These are phyloP conservation scores for Sylvicola cinctus DNA, from an alignment of 2,888 invertebrate species.

Conservation along the genomic window DNA sequence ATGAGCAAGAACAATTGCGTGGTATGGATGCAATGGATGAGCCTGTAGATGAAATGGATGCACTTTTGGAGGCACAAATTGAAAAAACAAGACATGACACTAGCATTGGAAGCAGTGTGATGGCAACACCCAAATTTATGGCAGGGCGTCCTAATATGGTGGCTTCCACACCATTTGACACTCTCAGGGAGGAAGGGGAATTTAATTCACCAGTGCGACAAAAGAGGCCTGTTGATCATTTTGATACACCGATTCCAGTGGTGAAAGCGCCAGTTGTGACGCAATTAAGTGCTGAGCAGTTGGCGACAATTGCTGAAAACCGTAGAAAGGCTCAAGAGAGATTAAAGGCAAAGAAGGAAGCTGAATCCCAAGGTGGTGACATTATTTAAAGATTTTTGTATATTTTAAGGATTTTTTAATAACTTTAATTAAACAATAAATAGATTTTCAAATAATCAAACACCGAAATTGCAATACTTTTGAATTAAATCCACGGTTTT, in stretches of 20 bases:
- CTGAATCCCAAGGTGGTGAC: too few species aligned
- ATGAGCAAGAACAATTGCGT: conserved; percentile 22
- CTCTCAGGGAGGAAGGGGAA: too few species aligned
- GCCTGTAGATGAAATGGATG: conserved; percentile 40
- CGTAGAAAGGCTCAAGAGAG: conserved; percentile 41
- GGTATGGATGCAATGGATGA: conserved; percentile 19
- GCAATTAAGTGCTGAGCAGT: conserved; percentile 36
- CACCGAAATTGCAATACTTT: too few species aligned
- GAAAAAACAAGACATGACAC: conserved; percentile 11
- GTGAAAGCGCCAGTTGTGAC: conserved; percentile 7
- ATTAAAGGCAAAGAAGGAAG: conserved; percentile 30
- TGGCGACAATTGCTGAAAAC: conserved; percentile 46
- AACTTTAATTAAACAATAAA: too few species aligned
- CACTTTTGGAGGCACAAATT: conserved; percentile 39
- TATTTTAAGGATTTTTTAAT: too few species aligned
- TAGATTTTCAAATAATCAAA: too few species aligned
- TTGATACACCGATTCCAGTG: conserved; percentile 1
- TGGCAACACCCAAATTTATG: conserved; percentile 1
- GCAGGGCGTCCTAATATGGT: conserved; percentile 2
- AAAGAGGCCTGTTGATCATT: too few species aligned
- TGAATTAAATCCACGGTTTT: too few species aligned
- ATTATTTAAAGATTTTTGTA: too few species aligned
- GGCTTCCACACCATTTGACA: conserved; percentile 1
- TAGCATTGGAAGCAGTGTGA: conserved; percentile 1
- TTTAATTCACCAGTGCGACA: too few species aligned